Evolutionary conservation across 2,113 vertebrate genomes (phyloP).

Genomic region (Pluvianellus socialis): DNA sequence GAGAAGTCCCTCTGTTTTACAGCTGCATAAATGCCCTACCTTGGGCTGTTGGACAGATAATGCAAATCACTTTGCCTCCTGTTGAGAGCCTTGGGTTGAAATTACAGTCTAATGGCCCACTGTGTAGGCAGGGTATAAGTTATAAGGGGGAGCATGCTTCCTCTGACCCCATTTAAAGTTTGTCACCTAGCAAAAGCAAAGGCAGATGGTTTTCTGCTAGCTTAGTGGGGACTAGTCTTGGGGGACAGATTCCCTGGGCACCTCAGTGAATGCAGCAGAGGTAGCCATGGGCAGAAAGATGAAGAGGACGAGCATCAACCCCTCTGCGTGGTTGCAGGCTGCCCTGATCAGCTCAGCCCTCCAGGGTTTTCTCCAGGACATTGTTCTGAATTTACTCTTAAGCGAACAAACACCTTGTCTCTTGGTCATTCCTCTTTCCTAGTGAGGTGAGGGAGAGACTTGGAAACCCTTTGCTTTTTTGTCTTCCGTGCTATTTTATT

Average conservation of each 20-base stretch:
- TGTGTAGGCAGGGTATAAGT: fast-evolving
- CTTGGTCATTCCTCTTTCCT: background rate
- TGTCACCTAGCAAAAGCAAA: background rate
- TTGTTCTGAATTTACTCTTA: background rate
- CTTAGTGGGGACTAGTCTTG: background rate
- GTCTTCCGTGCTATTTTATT: background rate
- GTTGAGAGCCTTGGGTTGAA: background rate
- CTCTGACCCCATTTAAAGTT: background rate
- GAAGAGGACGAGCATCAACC: background rate
- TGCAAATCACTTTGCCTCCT: background rate
- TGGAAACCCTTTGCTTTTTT: background rate
- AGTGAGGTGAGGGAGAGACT: background rate
- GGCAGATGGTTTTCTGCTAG: background rate
- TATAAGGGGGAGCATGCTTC: background rate
- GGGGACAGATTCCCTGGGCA: background rate
- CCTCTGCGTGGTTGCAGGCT: background rate
- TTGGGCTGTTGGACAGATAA: background rate
- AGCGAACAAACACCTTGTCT: background rate
- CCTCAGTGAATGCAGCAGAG: background rate
- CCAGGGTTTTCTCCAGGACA: fast-evolving
- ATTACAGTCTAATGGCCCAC: background rate
- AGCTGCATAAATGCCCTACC: background rate
- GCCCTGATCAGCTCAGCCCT: background rate
- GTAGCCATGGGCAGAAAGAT: background rate
- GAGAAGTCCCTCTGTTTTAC: background rate